These are phyloP conservation scores for Hydra vulgaris DNA, from an alignment of 30 jellyfish, hydroid and myxozoan species.

Conservation along the genomic window DNA sequence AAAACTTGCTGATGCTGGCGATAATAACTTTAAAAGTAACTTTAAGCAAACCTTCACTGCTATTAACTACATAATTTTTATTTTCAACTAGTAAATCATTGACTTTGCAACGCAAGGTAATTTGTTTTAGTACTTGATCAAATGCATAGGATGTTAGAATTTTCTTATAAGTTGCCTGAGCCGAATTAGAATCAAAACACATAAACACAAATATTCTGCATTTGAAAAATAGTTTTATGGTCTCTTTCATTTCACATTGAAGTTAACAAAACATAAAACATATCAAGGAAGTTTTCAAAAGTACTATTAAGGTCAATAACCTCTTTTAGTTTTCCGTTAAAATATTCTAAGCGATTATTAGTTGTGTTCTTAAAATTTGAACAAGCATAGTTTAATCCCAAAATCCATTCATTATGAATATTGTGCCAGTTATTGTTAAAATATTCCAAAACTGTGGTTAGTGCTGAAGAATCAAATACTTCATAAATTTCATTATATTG, in stretches of 20 bases:
- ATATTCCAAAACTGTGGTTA: slow-evolving; percentile 15
- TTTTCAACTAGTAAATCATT: background rate
- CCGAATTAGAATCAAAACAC: background rate
- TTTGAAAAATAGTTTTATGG: slow-evolving; percentile 19
- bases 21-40: background rate
- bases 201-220: background rate
- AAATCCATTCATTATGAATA: slow-evolving; percentile 40
- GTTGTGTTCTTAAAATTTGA: slow-evolving; percentile 22
- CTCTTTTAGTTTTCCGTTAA: slow-evolving; percentile 32
- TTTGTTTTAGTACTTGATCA: background rate
- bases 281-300: slow-evolving; percentile 12
- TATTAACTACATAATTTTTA: background rate
- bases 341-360: slow-evolving; percentile 37
- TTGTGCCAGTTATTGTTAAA: slow-evolving; percentile 33
- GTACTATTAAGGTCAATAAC: slow-evolving; percentile 14
- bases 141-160: slow-evolving; percentile 36
- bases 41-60: background rate
- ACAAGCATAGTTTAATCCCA: slow-evolving; percentile 16
- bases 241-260: slow-evolving; percentile 29
- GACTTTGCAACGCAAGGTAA: background rate
- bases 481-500: background rate
- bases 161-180: background rate
- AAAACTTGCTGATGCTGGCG: slow-evolving; percentile 2
- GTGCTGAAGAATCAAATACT: background rate
- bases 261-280: background rate